Base-by-base conservation (phyloP, 2,888 invertebrate genomes). In the Rotaria magnacalcarata region DNA sequence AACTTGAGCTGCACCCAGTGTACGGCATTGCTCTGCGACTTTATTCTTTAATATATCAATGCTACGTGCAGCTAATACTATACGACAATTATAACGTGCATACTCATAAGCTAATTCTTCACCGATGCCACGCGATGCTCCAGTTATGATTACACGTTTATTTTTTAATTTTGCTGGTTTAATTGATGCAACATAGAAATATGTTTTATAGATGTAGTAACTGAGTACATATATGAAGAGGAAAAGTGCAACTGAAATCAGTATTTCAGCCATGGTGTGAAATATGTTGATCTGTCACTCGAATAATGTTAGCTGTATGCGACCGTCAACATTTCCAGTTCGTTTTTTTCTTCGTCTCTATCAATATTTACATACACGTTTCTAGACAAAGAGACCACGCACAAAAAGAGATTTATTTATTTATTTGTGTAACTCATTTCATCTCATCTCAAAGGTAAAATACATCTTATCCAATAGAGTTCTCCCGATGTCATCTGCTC, bases 31-130 rank as follows among this genome's bases (percentile, higher is more conserved):
- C 19, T 87, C 85, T n/a, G 89, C 87, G 6, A 89, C 89, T 89
- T 89, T 87, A 89, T 90, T 87, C 86, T 89, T 87, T 27, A 90
- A 88, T 27, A 85, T 87, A 7, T 88, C 87, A 87, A 89, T 89
- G 67, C 90, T 88, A 16, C 90, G 87, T 1, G 90, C 89, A 10
- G 90, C 90, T 21, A 90, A 88, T 19, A 90, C 87, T 21, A 90
- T 88, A 52, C 89, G 88, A 21, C 90, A 90, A 5, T 90, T 90
- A 50, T 89, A 88, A 19, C 88, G 88, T 11, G 90, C 89, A 87
- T 89, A 90, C 85, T 90, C 89, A 86, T 90, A 90, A 4, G 90
- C 90, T 80, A 90, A 88, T 88, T 90, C 90, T 87, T 90, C 91
- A 0, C 90, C 91, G 11, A 90, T 90, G 5, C 91, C 91, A 2